Base-by-base conservation (phyloP, 37 sponge, comb jelly and placozoan genomes). In the Ianthella basta region DNA sequence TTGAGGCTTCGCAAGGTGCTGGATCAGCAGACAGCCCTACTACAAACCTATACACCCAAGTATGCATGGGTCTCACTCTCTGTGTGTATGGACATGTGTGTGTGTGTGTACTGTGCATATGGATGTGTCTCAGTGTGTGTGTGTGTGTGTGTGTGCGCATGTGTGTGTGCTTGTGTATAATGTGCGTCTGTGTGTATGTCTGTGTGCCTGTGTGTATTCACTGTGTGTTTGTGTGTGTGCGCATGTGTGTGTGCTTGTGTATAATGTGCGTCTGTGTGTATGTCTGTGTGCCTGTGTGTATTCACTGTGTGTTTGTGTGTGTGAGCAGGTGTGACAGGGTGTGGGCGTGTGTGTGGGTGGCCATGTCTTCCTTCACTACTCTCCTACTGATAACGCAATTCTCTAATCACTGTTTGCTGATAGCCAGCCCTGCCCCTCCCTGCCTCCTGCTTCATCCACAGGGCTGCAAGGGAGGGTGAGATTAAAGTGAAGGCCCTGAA, bases 401-500 rank as follows among this genome's bases (percentile, higher is more conserved):
- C 3, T 44, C 6, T 10, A 3, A 44, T 10, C 8, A 10, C 8
- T 44, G 50, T 10, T 3, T 44, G 50, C 50, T 44, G 50, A 44
- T 44, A 44, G 50, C 8, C 50, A 8, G 3, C 50, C 50, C 3
- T 44, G 50, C 50, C 3, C 50, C 50, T 44, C 50, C 50, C 50
- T 44, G 50, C 8, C 50, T 44, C 50, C 50, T 1, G 0, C 55
- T 80, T 16, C 55, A 14, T 20, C 23, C 38, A 0, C n/a, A 87
- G 82, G 24, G 19, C 70, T 32, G 69, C 20, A 15, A 74, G 75
- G 39, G 88, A 86, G 24, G 74, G 65, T 1, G 75, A 79, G 20
- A 68, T 67, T 25, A 91, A 82, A 65, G 36, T 82, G 33, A 65
- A 75, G 30, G 83, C 79, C 37, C 83, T 91, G 39, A 88, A 88